A percentile compares a stretch with the other conserved stretches of the same genome.
Conservation (phyloP, 2,888 invertebrate species). For the Cenopis cana region DNA sequence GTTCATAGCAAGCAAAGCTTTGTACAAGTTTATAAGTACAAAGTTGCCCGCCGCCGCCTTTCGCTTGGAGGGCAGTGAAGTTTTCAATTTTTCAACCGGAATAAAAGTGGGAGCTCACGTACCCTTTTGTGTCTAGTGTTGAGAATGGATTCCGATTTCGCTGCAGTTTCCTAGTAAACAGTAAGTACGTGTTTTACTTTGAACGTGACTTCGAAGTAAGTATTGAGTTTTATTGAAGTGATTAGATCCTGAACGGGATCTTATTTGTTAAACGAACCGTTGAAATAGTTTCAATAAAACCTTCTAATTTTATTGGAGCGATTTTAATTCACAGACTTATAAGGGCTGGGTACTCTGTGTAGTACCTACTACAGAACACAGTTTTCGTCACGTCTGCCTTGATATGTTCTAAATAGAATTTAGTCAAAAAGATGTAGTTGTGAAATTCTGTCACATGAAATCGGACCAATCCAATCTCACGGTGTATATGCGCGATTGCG, state of each 20-base stretch:
- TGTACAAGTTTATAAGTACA: background rate
- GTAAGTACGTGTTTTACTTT: constrained; percentile 8
- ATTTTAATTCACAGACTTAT: background rate
- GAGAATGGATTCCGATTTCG: constrained; percentile 39
- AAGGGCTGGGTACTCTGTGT: too few relatives aligned
- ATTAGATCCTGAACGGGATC: constrained; percentile 1
- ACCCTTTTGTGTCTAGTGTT: constrained; percentile 32
- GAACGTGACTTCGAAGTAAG: constrained; percentile 1
- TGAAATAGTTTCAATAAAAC: background rate
- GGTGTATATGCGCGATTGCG: too few relatives aligned
- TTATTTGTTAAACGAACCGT: background rate
- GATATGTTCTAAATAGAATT: too few relatives aligned
- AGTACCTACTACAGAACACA: too few relatives aligned
- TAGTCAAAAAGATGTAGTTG: too few relatives aligned
- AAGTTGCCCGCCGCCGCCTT: constrained; percentile 3
- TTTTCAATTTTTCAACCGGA: constrained; percentile 22
- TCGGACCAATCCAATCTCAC: too few relatives aligned
- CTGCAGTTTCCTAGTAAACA: constrained; percentile 22
- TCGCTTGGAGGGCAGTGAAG: background rate
- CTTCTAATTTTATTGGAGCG: background rate
- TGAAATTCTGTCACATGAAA: too few relatives aligned
- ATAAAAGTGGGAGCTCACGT: constrained; percentile 38
- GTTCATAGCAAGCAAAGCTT: background rate
- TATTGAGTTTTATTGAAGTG: background rate
- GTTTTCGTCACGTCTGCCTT: too few relatives aligned